Evolutionary conservation across 2,113 vertebrate species (phyloP), one percentile per base, ranked within the genome.

Genomic region (Phrynocephalus versicolor): DNA sequence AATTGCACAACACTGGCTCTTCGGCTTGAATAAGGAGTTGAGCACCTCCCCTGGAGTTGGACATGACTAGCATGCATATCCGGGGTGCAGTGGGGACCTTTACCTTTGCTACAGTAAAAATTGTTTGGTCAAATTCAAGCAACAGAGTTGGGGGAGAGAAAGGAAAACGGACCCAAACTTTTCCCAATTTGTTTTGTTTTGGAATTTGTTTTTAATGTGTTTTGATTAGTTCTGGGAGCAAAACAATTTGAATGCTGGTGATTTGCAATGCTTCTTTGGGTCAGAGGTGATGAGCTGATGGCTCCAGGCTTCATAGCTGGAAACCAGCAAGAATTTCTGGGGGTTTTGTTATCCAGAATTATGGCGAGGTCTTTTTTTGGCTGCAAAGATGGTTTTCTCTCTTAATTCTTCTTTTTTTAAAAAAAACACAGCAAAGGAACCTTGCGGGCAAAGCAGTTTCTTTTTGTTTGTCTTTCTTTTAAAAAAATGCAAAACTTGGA

Each of bases 401-500:
- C 85, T 89, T 87, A 85, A 72, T 69, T 0, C 72, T 85, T 14
- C 83, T 62, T 85, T 85, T 14, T 85, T 62, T 85, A 27, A 35
- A 27, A 19, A 76, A 90, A 67, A 67, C 45, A n/a, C n/a, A n/a
- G n/a, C n/a, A 51, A 51, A 51, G 45, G 10, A 51, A 10, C 45
- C 62, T 89, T 90, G 76, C 88, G 90, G 81, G 88, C 92, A 90
- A 93, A 93, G 91, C 93, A 93, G 30, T 30, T 67, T n/a, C 8
- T 30, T 27, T 30, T 84, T 87, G 2, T 30, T 9, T 30, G 25
- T 30, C 13, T n/a, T 65, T 67, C 60, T 62, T 65, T 65, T 27
- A 23, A 65, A 30, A 67, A 51, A 10, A 6, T 51, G 5, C 10
- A 51, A 51, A 51, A n/a, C n/a, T 18, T 27, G 27, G 62, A 65